Conservation (phyloP, 2,888 invertebrate genomes). For the Himalopsyche kuldschensis region DNA sequence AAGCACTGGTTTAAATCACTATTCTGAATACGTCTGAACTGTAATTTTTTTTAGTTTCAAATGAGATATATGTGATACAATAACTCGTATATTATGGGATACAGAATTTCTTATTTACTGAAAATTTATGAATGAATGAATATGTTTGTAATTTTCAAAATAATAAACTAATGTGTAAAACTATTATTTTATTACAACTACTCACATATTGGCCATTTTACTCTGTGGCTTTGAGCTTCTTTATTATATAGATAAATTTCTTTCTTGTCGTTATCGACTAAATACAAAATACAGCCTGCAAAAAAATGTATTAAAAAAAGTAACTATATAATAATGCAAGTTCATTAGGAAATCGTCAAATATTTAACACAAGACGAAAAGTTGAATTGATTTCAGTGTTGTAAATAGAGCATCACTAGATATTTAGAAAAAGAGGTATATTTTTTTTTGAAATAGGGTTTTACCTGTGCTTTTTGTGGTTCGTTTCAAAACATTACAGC, state of each 20-base stretch:
- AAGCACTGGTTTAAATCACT: no score
- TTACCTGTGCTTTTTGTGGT: conserved; percentile 61
- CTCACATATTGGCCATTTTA: conserved; percentile 61
- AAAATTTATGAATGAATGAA: no score
- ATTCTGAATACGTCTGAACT: no score
- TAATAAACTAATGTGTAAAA: neutral
- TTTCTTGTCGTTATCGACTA: conserved; percentile 56
- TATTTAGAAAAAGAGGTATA: no score
- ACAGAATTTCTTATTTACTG: no score
- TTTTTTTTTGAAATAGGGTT: no score
- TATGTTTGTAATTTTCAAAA: no score
- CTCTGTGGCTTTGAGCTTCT: conserved; percentile 56
- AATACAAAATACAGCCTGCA: conserved; percentile 61
- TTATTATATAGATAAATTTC: conserved; percentile 58
- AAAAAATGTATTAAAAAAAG: conserved; percentile 29
- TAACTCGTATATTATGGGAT: no score
- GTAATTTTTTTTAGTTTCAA: no score
- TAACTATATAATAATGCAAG: no score
- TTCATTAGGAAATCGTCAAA: neutral
- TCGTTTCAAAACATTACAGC: conserved; percentile 59
- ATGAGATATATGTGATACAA: no score
- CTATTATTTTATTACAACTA: neutral
- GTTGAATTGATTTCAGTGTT: no score
- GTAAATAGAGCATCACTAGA: neutral
- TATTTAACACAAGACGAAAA: neutral